Base-by-base conservation (phyloP, 2,113 vertebrate species). In the Gulo gulo region DNA sequence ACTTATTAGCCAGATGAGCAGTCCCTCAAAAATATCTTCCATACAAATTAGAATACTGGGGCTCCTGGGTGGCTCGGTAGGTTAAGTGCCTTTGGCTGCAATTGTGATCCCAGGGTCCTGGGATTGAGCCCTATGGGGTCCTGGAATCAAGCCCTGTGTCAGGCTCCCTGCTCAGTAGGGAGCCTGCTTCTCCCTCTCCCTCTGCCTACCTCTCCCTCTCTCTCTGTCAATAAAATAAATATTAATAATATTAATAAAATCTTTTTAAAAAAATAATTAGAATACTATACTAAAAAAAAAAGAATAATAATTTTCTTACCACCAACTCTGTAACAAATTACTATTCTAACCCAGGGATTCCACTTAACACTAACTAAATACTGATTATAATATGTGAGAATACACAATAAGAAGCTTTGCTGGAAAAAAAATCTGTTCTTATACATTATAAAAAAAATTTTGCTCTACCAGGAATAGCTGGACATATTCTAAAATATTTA, bases 401-500 rank as follows among this genome's bases (percentile, higher is more conserved):
- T 45, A 73, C 0, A 23, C 23, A 88, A 52, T 50, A 80, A 61
- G 23, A 90, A 88, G 8, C 76, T 84, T 74, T 20, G 31, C 31
- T 63, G 11, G 47, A 47, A 50, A 47, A 91, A 80, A 63, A n/a
- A 82, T 83, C 7, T 67, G 21, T 93, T 63, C 12, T 80, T 71
- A 74, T 69, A 88, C 59, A 94, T 79, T 57, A 83, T 88, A 93
- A 96, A 92, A 82, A 82, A 21, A 20, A 16, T n/a, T 69, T 94
- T 29, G 78, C 13, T 89, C 1, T 74, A 63, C 50, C 12, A 63
- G 26, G 31, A 95, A 78, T 14, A 86, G 21, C 10, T 55, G 80
- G 34, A 88, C 31, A 15, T 57, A 92, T 78, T 89, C 29, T 96
- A 78, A 96, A 97, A 86, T 78, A 96, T 85, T 95, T 85, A 94